A percentile compares a stretch with the other conserved stretches of the same genome.
These are phyloP conservation scores for Tupaia tana DNA, from an alignment of 2,113 vertebrate genomes.

Conservation along the genomic window DNA sequence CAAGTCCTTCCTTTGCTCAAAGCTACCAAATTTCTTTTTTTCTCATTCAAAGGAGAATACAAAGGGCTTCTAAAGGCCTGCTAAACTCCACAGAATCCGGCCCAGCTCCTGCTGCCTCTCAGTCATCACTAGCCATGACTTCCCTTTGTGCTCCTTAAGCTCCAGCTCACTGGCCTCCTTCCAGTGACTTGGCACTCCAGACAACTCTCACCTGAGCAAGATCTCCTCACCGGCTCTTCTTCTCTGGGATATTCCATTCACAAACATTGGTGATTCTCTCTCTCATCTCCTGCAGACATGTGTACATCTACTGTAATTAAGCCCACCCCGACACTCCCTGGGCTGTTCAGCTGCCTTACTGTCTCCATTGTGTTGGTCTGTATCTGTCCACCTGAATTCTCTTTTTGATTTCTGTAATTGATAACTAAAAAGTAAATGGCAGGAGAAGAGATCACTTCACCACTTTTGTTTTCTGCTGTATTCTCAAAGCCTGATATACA, in stretches of 20 bases:
- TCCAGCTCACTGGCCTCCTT: not conserved
- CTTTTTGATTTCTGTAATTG: not conserved
- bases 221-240: no score
- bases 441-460: not conserved
- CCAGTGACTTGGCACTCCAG: not conserved
- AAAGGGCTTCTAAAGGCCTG: no score
- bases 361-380: not conserved
- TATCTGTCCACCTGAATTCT: not conserved
- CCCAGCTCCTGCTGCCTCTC: not conserved
- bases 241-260: not conserved
- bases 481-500: not conserved
- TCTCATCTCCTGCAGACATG: not conserved
- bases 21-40: not conserved
- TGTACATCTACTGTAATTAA: not conserved
- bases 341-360: not conserved
- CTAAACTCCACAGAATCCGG: accelerated
- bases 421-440: not conserved
- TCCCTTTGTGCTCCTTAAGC: not conserved
- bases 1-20: not conserved
- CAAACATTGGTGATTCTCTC: not conserved
- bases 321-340: not conserved
- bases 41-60: not conserved
- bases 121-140: accelerated
- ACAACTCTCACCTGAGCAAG: not conserved
- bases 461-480: not conserved